Evolutionary conservation across 2,113 vertebrate species (phyloP), one percentile per base, ranked within the genome.

Genomic region (Tylochromis polylepis): DNA sequence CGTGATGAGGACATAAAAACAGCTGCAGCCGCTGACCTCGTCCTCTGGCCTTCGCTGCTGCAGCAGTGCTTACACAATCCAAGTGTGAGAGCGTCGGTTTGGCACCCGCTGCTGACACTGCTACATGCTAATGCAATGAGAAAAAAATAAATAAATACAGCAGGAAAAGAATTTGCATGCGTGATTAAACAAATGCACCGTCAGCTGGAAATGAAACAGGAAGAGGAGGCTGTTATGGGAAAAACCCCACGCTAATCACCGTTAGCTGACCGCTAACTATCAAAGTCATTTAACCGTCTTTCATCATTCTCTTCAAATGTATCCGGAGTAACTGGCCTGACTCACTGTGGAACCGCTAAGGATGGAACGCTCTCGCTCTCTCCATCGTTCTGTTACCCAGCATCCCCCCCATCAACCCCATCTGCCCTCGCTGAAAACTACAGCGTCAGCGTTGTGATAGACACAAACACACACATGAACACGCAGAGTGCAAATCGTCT

Each of bases 21-120:
- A 94, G 88, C 93, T 94, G 93, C 83, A 18, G 87, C 81, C 79
- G 4, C 87, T 90, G 94, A 94, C 91, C 93, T 85, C 46, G 84
- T 83, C 85, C 85, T 65, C 87, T 70, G 87, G 89, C 80, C 86
- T 22, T 49, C 46, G 34, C 36, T 38, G 34, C 43, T 56, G 85
- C 77, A 58, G 82, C 67, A 22, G 41, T 4, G 56, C 91, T 93
- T 91, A 87, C 86, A 81, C 90, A 87, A 89, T 16, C 84, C 65
- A 60, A 43, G 36, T 58, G 70, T 51, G 85, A 91, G 85, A 90
- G 83, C 12, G 72, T 34, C 2, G 84, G 55, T 78, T 89, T 94
- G 91, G 94, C 90, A 83, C 58, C 55, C 12, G 3, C 8, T 3
- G 62, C 91, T 75, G 57, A 86, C 79, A 72, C 82, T 59, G 82